Conservation (phyloP, 2,888 invertebrate genomes). For the Tuberolachnus salignus region DNA sequence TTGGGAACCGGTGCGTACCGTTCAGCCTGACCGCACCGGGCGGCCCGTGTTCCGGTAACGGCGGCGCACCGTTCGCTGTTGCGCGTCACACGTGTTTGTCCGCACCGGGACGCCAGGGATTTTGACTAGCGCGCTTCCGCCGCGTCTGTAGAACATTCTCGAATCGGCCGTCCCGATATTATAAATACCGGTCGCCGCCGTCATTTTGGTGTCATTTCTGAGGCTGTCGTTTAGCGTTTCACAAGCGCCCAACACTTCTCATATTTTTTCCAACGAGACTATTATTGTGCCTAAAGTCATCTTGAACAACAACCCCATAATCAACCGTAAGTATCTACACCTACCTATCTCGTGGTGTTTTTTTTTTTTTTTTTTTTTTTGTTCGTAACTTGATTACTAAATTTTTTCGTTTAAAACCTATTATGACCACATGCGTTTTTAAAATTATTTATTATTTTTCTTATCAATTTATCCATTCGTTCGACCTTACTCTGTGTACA, state of each 20-base stretch:
- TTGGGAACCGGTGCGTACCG: neutral
- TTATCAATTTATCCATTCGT: too few relatives aligned
- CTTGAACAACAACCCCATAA: too few relatives aligned
- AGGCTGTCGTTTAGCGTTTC: neutral
- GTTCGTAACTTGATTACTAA: too few relatives aligned
- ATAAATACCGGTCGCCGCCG: neutral
- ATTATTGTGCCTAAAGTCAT: neutral
- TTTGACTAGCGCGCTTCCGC: constrained; percentile 20
- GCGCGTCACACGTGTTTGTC: neutral
- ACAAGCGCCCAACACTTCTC: neutral
- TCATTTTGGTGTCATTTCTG: neutral
- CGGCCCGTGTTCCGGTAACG: neutral
- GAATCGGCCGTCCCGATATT: neutral
- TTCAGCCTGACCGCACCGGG: neutral
- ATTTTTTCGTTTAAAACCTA: too few relatives aligned
- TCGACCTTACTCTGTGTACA: too few relatives aligned
- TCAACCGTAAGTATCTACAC: neutral
- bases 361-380: neutral
- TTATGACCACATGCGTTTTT: too few relatives aligned
- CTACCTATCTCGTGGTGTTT: neutral
- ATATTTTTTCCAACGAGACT: neutral
- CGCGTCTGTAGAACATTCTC: constrained; percentile 9
- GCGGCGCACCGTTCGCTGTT: constrained; percentile 13
- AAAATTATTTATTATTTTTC: too few relatives aligned
- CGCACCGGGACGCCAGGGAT: neutral